Evolutionary conservation across 2,797 vertebrate species (phyloP).

Genomic region (Eurystomus glaucurus): DNA sequence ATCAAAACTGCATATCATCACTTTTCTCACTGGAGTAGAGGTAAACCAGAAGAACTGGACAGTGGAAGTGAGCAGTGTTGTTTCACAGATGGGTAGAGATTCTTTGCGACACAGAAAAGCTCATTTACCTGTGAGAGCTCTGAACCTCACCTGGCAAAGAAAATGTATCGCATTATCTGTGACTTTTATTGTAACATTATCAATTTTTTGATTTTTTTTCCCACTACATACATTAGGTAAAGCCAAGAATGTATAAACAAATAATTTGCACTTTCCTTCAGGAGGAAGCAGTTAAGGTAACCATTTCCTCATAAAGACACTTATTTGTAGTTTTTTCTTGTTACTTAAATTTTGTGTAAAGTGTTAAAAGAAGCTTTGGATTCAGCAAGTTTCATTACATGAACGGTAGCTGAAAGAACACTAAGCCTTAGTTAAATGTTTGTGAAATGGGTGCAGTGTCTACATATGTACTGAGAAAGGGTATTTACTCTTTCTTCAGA

Average conservation of each 20-base stretch:
- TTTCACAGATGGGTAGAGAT: neutral
- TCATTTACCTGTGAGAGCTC: neutral
- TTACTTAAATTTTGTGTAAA: neutral
- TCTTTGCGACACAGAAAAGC: neutral
- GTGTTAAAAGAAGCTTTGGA: neutral
- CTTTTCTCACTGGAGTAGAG: neutral
- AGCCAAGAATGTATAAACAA: constrained; percentile 19
- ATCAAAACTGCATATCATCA: neutral
- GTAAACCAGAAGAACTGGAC: neutral
- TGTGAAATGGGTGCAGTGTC: neutral
- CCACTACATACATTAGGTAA: neutral
- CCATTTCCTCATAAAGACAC: neutral
- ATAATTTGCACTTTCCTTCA: constrained; percentile 31
- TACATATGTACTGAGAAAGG: neutral
- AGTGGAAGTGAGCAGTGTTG: neutral
- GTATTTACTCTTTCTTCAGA: neutral
- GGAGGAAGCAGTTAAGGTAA: neutral
- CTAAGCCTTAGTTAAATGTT: constrained; percentile 13
- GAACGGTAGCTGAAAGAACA: neutral
- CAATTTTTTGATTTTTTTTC: neutral
- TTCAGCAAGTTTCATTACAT: neutral
- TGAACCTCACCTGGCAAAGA: neutral
- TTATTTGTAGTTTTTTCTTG: neutral
- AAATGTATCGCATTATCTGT: neutral
- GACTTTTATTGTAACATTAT: neutral